A percentile compares a stretch with the other conserved stretches of the same genome.
These are phyloP conservation scores for Cactoblastis cactorum DNA, from an alignment of 2,888 invertebrate species.

Conservation along the genomic window DNA sequence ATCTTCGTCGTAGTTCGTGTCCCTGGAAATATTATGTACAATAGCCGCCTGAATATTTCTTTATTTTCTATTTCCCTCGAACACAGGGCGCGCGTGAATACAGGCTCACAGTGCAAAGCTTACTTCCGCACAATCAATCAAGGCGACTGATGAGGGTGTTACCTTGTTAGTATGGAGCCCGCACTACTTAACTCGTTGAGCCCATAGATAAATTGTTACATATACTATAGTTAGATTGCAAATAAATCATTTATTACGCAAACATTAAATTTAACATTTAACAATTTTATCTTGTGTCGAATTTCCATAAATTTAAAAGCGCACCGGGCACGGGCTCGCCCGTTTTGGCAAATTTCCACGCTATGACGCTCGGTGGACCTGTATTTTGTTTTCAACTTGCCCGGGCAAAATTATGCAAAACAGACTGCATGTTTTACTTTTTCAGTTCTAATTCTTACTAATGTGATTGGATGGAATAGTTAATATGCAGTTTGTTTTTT, in stretches of 20 bases:
- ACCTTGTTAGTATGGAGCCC: conserved; percentile 48
- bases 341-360: conserved; percentile 57
- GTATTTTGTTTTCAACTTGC: conserved; percentile 35
- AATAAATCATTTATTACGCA: conserved; percentile 46
- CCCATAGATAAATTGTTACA: conserved; percentile 44
- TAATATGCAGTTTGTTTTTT: background rate
- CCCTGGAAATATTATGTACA: conserved; percentile 25
- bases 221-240: conserved; percentile 40
- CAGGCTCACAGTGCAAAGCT: conserved; percentile 44
- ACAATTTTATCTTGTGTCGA: conserved; percentile 56
- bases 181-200: conserved; percentile 47
- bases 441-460: conserved; percentile 9
- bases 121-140: conserved; percentile 71
- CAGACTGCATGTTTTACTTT: conserved; percentile 23
- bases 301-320: conserved; percentile 66
- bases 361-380: conserved; percentile 39
- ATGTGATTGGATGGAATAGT: background rate
- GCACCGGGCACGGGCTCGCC: conserved; percentile 40
- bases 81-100: conserved; percentile 33
- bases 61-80: conserved; percentile 19
- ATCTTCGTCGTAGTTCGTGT: conserved; percentile 35
- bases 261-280: conserved; percentile 45
- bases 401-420: conserved; percentile 27
- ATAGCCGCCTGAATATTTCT: conserved; percentile 16
- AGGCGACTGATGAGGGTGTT: conserved; percentile 57